Base-by-base conservation (phyloP, 2,113 vertebrate genomes). In the Pagrus major region DNA sequence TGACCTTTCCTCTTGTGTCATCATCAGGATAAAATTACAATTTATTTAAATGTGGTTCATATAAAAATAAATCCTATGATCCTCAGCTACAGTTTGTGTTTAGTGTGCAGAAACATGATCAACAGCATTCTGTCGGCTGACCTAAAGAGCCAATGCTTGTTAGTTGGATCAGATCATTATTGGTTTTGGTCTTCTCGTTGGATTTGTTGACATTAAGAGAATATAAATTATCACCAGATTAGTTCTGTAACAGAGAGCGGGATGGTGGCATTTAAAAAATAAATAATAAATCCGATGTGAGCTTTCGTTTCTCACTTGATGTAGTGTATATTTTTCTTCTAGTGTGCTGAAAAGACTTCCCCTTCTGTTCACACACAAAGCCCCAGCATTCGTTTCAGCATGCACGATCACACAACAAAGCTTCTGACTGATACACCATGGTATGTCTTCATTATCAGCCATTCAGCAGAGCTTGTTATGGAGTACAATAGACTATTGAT, bases 401-500 rank as follows among this genome's bases (percentile, higher is more conserved):
- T 60, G 44, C 41, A 25, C 1, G 16, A 64, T 47, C 42, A 44
- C 29, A 31, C 10, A 42, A n/a, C 46, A 37, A 11, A 18, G 35
- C 23, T 44, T n/a, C 23, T 6, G 12, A 82, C 39, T 85, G 76
- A 68, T 44, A 51, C 46, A 47, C 21, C 25, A 51, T 9, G 14
- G 44, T 49, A 20, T 31, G 27, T 81, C 49, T 77, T 83, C 70
- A 85, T 84, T 74, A 72, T 75, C 61, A 33, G 46, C 39, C 58
- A 69, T 69, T 81, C 71, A 59, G 35, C 71, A 69, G 46, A 46
- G 44, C 59, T 81, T 90, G 78, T 86, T 81, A 59, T 67, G 14
- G 54, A 87, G 56, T 42, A 80, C 82, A 83, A 84, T 60, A 61
- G 46, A 39, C 70, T 69, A 86, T 90, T 78, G 82, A 91, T 91